phyloP scores from a whole-genome alignment of 2,888 invertebrate species.

The Mylabris sibirica region DNA sequence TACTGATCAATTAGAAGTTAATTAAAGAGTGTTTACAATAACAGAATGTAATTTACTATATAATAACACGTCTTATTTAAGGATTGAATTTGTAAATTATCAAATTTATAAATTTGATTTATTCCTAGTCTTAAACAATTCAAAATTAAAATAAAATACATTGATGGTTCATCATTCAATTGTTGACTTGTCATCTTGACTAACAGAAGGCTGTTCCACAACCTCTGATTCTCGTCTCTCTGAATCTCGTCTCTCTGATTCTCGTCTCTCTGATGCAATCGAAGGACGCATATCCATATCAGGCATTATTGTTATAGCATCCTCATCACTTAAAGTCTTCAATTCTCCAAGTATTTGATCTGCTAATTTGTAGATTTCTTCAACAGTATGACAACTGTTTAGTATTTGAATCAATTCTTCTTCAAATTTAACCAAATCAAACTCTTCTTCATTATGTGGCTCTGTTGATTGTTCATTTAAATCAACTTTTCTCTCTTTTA shows the following conservation, averaged over 20 bases:
- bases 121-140: not conserved
- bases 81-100: too few species aligned
- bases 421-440: slow-evolving; percentile 69
- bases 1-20: not conserved
- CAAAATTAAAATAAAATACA: not conserved
- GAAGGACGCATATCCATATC: not conserved
- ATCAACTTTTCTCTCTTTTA: slow-evolving; percentile 25
- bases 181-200: not conserved
- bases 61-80: not conserved
- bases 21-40: not conserved
- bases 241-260: too few species aligned
- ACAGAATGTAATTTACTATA: not conserved
- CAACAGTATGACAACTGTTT: slow-evolving; percentile 70
- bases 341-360: slow-evolving; percentile 70
- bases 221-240: too few species aligned
- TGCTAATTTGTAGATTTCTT: slow-evolving; percentile 72
- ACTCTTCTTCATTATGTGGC: slow-evolving; percentile 66
- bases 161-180: not conserved
- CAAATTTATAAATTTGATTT: not conserved
- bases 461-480: slow-evolving; percentile 50
- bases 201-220: not conserved
- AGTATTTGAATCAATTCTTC: slow-evolving; percentile 68
- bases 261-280: not conserved
- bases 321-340: slow-evolving; percentile 41
- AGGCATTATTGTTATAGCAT: not conserved